These are phyloP conservation scores for Dromococcyx pavoninus DNA, from an alignment of 2,797 vertebrate genomes.

Conservation along the genomic window DNA sequence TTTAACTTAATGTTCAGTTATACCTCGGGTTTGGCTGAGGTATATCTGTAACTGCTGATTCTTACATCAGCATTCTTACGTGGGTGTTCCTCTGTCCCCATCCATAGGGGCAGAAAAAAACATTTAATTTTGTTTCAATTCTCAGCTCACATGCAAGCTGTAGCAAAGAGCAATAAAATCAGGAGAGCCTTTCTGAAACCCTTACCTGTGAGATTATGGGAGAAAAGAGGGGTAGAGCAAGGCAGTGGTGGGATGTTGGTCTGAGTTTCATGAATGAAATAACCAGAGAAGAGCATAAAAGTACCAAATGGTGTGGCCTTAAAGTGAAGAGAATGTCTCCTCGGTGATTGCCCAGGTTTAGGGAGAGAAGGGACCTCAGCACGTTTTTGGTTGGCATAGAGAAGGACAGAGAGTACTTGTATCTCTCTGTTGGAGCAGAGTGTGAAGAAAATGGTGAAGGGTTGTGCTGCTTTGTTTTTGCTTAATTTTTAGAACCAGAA, in stretches of 20 bases:
- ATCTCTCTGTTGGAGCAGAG: neutral
- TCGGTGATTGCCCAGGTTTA: neutral
- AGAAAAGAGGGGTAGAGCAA: neutral
- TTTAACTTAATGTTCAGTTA: neutral
- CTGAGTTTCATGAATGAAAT: neutral
- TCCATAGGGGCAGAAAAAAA: neutral
- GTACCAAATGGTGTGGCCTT: neutral
- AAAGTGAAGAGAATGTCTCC: neutral
- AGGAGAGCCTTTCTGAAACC: neutral
- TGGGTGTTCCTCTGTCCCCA: slow-evolving; percentile 3
- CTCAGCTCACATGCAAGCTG: neutral
- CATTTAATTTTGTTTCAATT: slow-evolving; percentile 23
- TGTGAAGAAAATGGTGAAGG: neutral
- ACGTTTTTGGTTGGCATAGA: neutral
- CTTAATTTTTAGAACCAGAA: neutral
- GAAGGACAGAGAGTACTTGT: neutral
- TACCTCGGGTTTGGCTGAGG: neutral
- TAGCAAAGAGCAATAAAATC: neutral
- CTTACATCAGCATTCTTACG: neutral
- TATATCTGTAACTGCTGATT: neutral
- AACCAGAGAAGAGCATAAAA: neutral
- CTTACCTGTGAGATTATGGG: neutral
- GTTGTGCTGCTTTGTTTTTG: neutral
- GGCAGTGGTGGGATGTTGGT: neutral
- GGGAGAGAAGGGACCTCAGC: neutral